Percentiles rank a stretch among this genome's conserved stretches.
Conservation (phyloP, 2,113 vertebrate genomes). For the Columba livia region DNA sequence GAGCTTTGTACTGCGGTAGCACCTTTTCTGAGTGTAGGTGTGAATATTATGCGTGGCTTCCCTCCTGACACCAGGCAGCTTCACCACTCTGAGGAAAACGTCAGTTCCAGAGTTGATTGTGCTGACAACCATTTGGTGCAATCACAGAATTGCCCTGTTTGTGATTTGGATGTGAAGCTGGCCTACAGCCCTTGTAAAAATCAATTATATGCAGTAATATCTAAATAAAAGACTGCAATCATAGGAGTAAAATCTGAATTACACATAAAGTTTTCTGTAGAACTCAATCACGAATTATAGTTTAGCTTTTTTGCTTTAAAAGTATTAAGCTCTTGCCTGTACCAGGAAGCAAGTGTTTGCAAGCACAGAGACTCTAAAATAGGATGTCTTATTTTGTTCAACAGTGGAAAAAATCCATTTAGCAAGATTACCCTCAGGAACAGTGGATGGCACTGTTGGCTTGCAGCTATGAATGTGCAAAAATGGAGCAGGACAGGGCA, state of each 20-base stretch:
- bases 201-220: neutral
- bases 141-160: neutral
- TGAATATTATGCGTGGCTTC: neutral
- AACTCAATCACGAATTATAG: neutral
- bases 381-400: neutral
- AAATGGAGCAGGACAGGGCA: neutral
- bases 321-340: neutral
- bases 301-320: neutral
- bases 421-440: neutral
- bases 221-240: neutral
- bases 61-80: neutral
- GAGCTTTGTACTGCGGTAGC: neutral
- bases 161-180: too few species aligned
- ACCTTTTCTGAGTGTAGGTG: neutral
- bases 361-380: neutral
- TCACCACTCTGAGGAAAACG: neutral
- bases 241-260: neutral
- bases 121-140: neutral
- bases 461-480: constrained; percentile 24
- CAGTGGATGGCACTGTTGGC: constrained; percentile 63
- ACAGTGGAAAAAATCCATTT: neutral
- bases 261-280: neutral
- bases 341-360: neutral
- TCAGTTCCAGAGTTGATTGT: neutral
- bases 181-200: neutral